Evolutionary conservation across 1,140 invertebrate genomes (phyloP).

Genomic region (Drosophila pruinosa): DNA sequence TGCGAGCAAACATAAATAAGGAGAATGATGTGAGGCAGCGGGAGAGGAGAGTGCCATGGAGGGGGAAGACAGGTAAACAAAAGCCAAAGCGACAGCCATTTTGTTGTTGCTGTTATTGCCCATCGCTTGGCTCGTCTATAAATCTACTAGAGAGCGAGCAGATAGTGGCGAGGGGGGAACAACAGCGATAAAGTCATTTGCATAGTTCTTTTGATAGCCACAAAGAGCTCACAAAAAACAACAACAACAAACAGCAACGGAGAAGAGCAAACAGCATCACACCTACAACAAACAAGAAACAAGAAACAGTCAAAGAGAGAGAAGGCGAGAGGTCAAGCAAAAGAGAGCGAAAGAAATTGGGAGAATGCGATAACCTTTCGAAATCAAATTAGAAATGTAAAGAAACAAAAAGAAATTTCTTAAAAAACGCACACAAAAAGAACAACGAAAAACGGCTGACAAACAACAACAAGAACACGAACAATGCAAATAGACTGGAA

Average conservation of each 20-base stretch:
- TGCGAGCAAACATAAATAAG: slow-evolving; percentile 73
- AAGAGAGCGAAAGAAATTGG: background rate
- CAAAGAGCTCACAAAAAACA: slow-evolving; percentile 1
- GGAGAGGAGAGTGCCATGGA: background rate
- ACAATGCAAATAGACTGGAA: background rate
- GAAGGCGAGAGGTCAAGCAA: background rate
- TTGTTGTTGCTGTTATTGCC: slow-evolving; percentile 27
- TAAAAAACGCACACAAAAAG: slow-evolving; percentile 2
- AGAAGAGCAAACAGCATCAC: slow-evolving; percentile 37
- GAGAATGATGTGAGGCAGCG: background rate
- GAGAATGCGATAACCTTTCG: slow-evolving; percentile 64
- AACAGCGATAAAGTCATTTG: slow-evolving; percentile 76
- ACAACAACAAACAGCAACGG: background rate
- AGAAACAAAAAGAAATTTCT: slow-evolving; percentile 16
- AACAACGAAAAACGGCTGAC: slow-evolving; percentile 11
- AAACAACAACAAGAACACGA: slow-evolving; percentile 1
- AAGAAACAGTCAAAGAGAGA: slow-evolving; percentile 2
- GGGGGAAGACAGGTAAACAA: slow-evolving; percentile 64
- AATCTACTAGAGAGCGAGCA: slow-evolving; percentile 41
- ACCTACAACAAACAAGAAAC: slow-evolving; percentile 35
- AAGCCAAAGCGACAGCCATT: slow-evolving; percentile 60
- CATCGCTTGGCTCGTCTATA: slow-evolving; percentile 44
- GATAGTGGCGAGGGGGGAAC: background rate
- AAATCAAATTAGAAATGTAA: slow-evolving; percentile 74
- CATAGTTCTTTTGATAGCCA: slow-evolving; percentile 66